Evolutionary conservation across 2,888 invertebrate genomes (phyloP), one percentile per base, ranked within the genome.

Genomic region (Agrochola macilenta): DNA sequence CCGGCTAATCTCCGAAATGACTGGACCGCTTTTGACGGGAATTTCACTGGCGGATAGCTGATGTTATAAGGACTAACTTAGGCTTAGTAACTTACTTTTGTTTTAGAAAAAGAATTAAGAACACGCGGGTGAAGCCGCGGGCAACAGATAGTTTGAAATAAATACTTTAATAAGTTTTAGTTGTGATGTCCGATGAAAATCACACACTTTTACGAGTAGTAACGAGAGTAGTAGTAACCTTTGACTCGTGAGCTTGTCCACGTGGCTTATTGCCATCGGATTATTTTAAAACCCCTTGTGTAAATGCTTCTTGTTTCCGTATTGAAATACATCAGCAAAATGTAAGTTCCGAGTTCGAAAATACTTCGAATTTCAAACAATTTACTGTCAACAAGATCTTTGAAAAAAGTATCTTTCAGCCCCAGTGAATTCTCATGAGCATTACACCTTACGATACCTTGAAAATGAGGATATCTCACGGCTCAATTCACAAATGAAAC

Each of bases 401-500:
- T 43, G 2, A 23, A 43, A 61, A 66, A 30, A 70, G 52, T 49
- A 49, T 66, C 1, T n/a, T 46, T 58, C 30, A 1, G 39, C 26
- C 12, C 20, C 23, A 49, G 2, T 52, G 23, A 82, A 52, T 70
- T 66, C 30, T 30, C 39, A 43, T 52, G 52, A 58, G 49, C 23
- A 26, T 61, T 54, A 43, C 46, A 57, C n/a, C 49, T 76, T 26
- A n/a, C 54, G 39, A 74, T 63, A 35, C 7, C 52, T 73, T 23
- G 43, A 64, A 43, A 69, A 58, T 79, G 54, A 64, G 3, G 12
- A 60, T 69, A 75, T 69, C 43, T 52, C 43, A 58, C 26, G 17
- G 26, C 52, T 64, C 43, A 52, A 63, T 68, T 81, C n/a, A 39
- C 30, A n/a, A 79, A 81, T 69, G 7, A 74, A 65, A 65, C 65